Conservation (phyloP, 2,888 invertebrate species). For the Calameuta pallipes region DNA sequence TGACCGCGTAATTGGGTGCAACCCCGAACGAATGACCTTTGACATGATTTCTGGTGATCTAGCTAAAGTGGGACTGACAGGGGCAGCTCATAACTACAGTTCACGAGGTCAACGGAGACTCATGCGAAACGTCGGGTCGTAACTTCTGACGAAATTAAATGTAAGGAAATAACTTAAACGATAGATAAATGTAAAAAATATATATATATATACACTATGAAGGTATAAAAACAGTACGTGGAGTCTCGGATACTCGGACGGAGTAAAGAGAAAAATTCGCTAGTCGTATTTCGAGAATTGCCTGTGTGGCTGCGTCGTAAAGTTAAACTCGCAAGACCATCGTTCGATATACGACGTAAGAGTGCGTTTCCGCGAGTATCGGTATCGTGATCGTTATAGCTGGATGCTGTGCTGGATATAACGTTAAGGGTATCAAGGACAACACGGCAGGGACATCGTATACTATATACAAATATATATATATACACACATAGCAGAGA, state of each 20-base stretch:
- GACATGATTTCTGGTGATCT: not conserved
- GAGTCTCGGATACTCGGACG: not conserved
- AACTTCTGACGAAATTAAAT: not conserved
- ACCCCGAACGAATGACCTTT: not conserved
- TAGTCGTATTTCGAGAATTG: not conserved
- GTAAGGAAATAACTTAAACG: not conserved
- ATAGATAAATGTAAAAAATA: not conserved
- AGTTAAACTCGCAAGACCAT: constrained; percentile 27
- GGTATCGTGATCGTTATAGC: not conserved
- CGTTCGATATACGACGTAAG: constrained; percentile 9
- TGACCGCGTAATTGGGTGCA: not conserved
- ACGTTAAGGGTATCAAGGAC: not conserved
- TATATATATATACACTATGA: not conserved
- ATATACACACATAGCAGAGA: not conserved
- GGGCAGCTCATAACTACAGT: not conserved
- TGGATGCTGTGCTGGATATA: not conserved
- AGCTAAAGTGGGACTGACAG: not conserved
- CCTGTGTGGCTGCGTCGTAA: constrained; percentile 28
- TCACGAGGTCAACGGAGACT: not conserved
- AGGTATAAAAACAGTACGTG: not conserved
- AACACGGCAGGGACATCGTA: not conserved
- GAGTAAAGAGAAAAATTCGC: not conserved
- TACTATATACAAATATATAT: not conserved
- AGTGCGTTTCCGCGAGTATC: not conserved
- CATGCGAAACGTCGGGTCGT: not conserved